Conservation (phyloP, 2,888 invertebrate species). For the Ennomos erosarius region DNA sequence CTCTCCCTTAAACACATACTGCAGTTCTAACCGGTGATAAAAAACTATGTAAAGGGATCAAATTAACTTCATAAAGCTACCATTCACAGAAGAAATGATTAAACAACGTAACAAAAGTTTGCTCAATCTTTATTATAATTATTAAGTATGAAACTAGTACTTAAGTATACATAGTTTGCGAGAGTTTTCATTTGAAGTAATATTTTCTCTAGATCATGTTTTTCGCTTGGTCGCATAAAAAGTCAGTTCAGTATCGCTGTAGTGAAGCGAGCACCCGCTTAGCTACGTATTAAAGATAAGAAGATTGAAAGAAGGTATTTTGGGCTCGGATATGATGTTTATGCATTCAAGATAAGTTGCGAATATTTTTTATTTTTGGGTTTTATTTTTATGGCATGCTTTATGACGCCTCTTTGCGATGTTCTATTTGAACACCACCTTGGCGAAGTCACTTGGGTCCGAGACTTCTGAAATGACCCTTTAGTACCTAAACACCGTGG, state of each 20-base stretch:
- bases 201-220: no score
- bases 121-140: no score
- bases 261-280: constrained; percentile 25
- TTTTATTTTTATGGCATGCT: constrained; percentile 30
- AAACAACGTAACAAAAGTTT: constrained; percentile 3
- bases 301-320: constrained; percentile 29
- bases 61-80: neutral
- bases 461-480: constrained; percentile 31
- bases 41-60: constrained; percentile 1
- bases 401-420: constrained; percentile 21
- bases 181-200: no score
- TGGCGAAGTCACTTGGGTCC: constrained; percentile 20
- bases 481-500: constrained; percentile 12
- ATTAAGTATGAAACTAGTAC: no score
- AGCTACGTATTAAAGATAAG: no score
- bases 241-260: constrained; percentile 22
- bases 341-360: constrained; percentile 33
- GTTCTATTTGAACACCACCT: constrained; percentile 10
- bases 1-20: constrained; percentile 1
- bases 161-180: no score
- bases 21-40: constrained; percentile 10
- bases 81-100: neutral
- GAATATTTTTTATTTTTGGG: no score
- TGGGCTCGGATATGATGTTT: constrained; percentile 26
- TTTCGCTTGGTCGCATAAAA: constrained; percentile 11